A percentile compares a stretch with the other conserved stretches of the same genome.
Conservation (phyloP, 1,140 invertebrate genomes). For the Aphelenchoides besseyi region DNA sequence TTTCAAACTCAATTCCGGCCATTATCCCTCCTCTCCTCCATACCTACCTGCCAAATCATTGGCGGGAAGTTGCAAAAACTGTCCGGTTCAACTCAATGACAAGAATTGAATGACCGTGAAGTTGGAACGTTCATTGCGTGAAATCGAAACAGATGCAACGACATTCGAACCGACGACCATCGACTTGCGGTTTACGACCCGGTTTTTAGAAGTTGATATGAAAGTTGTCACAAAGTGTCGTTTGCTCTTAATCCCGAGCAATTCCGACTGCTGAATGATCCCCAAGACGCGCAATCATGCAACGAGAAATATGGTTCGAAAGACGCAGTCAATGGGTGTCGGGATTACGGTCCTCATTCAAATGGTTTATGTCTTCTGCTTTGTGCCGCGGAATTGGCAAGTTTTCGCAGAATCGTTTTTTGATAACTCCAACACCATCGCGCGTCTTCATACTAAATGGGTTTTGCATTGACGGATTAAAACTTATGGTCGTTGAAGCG, state of each 20-base stretch:
- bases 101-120: too few species aligned
- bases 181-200: background rate
- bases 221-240: background rate
- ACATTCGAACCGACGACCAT: background rate
- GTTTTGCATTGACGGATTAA: background rate
- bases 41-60: background rate
- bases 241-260: background rate
- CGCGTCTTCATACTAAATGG: too few species aligned
- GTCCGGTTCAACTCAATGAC: background rate
- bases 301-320: too few species aligned
- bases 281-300: background rate
- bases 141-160: background rate
- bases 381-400: background rate
- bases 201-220: constrained; percentile 6
- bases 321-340: too few species aligned
- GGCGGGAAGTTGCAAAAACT: background rate
- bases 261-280: background rate
- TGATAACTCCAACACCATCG: constrained; percentile 2
- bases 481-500: background rate
- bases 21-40: background rate
- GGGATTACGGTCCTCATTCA: background rate
- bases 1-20: background rate
- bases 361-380: constrained; percentile 1
- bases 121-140: too few species aligned
- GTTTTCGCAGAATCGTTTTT: background rate